These are phyloP conservation scores for Microctonus brassicae DNA, from an alignment of 2,888 invertebrate genomes.

Conservation along the genomic window DNA sequence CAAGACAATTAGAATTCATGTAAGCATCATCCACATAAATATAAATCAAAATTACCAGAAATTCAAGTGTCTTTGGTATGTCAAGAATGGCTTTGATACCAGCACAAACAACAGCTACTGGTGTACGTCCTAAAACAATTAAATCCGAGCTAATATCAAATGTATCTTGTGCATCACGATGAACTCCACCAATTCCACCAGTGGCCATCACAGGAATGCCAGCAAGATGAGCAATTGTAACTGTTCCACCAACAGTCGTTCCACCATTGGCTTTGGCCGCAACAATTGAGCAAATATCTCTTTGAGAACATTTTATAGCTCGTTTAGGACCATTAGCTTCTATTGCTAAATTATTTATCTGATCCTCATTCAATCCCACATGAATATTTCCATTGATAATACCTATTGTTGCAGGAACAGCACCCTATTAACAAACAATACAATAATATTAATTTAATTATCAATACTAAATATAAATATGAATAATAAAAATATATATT, in stretches of 20 bases:
- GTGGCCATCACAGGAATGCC: slow-evolving; percentile 95
- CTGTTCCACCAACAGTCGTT: slow-evolving; percentile 96
- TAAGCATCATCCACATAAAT: not conserved
- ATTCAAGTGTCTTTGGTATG: slow-evolving; percentile 93
- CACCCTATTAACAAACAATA: slow-evolving; percentile 74
- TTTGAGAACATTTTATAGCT: slow-evolving; percentile 86
- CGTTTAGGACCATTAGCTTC: slow-evolving; percentile 49
- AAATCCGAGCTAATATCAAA: slow-evolving; percentile 97
- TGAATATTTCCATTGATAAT: slow-evolving; percentile 86
- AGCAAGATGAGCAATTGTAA: slow-evolving; percentile 84
- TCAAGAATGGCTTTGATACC: slow-evolving; percentile 98
- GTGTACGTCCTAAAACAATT: slow-evolving; percentile 87
- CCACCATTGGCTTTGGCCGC: slow-evolving; percentile 85
- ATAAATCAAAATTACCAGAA: slow-evolving; percentile 75
- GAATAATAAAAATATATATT: not conserved
- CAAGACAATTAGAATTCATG: not conserved
- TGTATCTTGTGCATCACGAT: slow-evolving; percentile 86
- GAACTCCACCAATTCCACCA: slow-evolving; percentile 95
- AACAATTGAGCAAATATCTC: slow-evolving; percentile 85
- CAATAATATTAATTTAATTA: not conserved
- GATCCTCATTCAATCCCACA: slow-evolving; percentile 79
- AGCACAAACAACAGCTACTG: slow-evolving; percentile 92
- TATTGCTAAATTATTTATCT: slow-evolving; percentile 78
- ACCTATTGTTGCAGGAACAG: slow-evolving; percentile 92
- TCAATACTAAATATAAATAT: not conserved